These are phyloP conservation scores for Manduca sexta DNA, from an alignment of 1,140 invertebrate genomes.

Conservation along the genomic window DNA sequence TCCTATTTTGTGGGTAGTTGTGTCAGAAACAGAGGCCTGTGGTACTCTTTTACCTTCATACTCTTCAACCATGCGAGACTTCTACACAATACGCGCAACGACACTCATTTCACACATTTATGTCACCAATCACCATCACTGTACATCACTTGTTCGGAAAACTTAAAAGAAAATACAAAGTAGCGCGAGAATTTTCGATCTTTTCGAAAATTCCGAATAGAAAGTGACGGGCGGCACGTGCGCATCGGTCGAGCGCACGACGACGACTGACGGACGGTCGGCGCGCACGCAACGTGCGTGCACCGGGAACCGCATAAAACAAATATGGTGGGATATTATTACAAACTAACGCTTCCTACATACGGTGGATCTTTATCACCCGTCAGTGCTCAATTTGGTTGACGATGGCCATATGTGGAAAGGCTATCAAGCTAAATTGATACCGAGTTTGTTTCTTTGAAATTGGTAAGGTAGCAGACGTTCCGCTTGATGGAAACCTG, in stretches of 20 bases:
- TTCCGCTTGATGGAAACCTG: neutral
- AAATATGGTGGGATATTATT: slow-evolving; percentile 42
- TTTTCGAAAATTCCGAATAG: slow-evolving; percentile 4
- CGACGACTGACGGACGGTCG: slow-evolving; percentile 33
- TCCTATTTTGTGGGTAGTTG: too few relatives aligned
- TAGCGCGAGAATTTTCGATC: too few relatives aligned
- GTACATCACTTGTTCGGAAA: slow-evolving; percentile 8
- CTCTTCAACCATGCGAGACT: too few relatives aligned
- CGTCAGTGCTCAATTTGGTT: slow-evolving; percentile 3
- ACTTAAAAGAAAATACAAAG: slow-evolving; percentile 7
- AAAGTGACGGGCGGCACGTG: slow-evolving; percentile 10
- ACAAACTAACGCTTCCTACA: slow-evolving; percentile 15
- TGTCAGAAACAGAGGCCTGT: too few relatives aligned
- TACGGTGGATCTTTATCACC: neutral
- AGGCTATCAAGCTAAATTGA: too few relatives aligned
- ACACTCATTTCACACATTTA: too few relatives aligned
- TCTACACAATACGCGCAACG: too few relatives aligned
- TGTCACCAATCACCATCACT: too few relatives aligned
- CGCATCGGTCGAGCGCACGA: slow-evolving; percentile 33
- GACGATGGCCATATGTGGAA: too few relatives aligned
- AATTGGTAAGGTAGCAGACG: too few relatives aligned
- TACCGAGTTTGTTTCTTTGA: too few relatives aligned
- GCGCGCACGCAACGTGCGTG: slow-evolving; percentile 30
- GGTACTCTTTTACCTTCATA: too few relatives aligned
- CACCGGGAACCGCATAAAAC: slow-evolving; percentile 12